These are phyloP conservation scores for Elymnias hypermnestra DNA, from an alignment of 1,140 invertebrate species.

Conservation along the genomic window DNA sequence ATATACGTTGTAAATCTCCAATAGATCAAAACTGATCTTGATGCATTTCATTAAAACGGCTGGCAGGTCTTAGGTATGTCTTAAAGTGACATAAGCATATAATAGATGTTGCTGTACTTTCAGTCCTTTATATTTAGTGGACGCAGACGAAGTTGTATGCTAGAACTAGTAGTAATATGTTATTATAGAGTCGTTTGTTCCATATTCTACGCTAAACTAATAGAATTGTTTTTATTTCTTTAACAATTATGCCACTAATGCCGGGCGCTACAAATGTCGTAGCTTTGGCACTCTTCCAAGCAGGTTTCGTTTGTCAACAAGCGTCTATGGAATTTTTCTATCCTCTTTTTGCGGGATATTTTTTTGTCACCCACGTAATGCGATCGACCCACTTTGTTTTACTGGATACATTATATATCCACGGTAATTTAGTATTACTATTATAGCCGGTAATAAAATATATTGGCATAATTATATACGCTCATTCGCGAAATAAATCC, in stretches of 20 bases:
- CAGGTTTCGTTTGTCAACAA: conserved; percentile 19
- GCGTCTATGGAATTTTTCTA: conserved; percentile 5
- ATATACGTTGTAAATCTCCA: too few relatives aligned
- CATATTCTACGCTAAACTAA: too few relatives aligned
- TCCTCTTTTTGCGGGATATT: conserved; percentile 3
- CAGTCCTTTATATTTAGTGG: too few relatives aligned
- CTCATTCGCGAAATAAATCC: neutral
- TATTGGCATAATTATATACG: neutral
- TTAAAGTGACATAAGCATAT: too few relatives aligned
- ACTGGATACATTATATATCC: conserved; percentile 2
- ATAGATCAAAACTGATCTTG: too few relatives aligned
- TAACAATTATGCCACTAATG: conserved; percentile 1
- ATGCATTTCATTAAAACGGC: too few relatives aligned
- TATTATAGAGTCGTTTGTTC: too few relatives aligned
- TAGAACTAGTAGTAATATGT: too few relatives aligned
- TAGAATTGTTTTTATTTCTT: too few relatives aligned
- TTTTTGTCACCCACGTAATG: conserved; percentile 9
- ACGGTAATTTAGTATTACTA: neutral
- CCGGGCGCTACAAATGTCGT: conserved; percentile 9
- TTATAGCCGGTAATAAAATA: neutral
- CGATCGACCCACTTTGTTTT: conserved; percentile 10
- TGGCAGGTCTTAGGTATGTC: too few relatives aligned
- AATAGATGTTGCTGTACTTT: too few relatives aligned
- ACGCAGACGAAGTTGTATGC: too few relatives aligned
- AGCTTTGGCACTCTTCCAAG: conserved; percentile 12